Percentiles rank a stretch among this genome's conserved stretches.
Conservation (phyloP, 2,888 invertebrate species). For the Chromoteleia sp. region DNA sequence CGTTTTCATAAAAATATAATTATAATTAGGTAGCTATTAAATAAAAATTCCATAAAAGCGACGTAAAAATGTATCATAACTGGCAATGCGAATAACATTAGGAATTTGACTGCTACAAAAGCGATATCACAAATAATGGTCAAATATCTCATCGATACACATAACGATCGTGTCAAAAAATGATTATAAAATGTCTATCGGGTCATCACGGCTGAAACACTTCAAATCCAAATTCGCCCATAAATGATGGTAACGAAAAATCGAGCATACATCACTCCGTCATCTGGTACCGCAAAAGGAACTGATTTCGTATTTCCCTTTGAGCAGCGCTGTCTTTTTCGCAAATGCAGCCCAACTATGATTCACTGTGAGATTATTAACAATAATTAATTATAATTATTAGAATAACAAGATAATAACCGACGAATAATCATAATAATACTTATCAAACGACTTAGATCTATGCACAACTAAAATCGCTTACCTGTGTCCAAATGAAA, state of each 20-base stretch:
- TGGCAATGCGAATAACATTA: neutral
- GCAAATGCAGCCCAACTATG: slow-evolving; percentile 36
- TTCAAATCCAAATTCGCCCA: slow-evolving; percentile 47
- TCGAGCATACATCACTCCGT: neutral
- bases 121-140: neutral
- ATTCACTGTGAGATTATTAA: slow-evolving; percentile 1
- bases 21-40: neutral
- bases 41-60: neutral
- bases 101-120: neutral
- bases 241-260: slow-evolving; percentile 16
- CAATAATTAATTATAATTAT: slow-evolving; percentile 26
- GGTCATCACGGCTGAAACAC: slow-evolving; percentile 15
- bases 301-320: slow-evolving; percentile 25
- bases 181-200: slow-evolving; percentile 9
- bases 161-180: neutral
- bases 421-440: slow-evolving; percentile 43
- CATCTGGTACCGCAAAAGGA: slow-evolving; percentile 16
- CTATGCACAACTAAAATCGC: slow-evolving; percentile 1
- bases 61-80: no score
- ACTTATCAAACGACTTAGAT: slow-evolving; percentile 42
- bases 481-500: neutral
- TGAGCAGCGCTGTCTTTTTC: slow-evolving; percentile 18
- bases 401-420: slow-evolving; percentile 6
- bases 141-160: neutral
- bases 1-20: neutral